Evolutionary conservation across 2,888 invertebrate species (phyloP).

Genomic region (Cataglyphis altisquamis): DNA sequence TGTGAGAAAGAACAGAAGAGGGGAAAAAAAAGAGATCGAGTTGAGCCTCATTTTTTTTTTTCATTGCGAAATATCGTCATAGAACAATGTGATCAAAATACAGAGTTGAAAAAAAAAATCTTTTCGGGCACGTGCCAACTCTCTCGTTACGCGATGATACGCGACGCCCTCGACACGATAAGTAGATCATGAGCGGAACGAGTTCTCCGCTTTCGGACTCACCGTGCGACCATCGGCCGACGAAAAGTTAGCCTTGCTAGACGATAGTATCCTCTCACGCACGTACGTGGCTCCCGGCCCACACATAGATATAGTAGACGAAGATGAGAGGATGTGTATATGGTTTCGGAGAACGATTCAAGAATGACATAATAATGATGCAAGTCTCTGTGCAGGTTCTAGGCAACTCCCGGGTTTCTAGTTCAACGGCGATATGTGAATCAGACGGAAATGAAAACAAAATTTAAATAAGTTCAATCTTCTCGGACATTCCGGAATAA

Average conservation of each 20-base stretch:
- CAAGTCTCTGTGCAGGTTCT: background rate
- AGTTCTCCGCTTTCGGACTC: conserved; percentile 40
- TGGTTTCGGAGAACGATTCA: conserved; percentile 5
- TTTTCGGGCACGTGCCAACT: background rate
- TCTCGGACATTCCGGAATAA: background rate
- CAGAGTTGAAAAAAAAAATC: background rate
- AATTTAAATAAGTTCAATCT: background rate
- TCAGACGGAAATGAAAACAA: background rate
- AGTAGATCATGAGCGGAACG: conserved; percentile 46
- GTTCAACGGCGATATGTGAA: background rate
- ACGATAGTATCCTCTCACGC: conserved; percentile 16
- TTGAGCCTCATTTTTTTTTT: background rate
- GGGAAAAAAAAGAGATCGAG: background rate
- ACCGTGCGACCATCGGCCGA: conserved; percentile 2
- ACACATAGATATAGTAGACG: background rate
- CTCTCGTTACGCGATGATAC: background rate
- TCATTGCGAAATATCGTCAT: background rate
- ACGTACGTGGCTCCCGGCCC: background rate
- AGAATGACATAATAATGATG: conserved; percentile 37
- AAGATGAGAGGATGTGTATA: conserved; percentile 2
- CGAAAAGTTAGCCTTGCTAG: conserved; percentile 48
- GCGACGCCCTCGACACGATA: background rate
- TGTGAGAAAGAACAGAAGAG: background rate
- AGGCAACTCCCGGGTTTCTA: background rate
- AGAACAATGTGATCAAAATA: background rate